These are phyloP conservation scores for Didymodactylos carnosus DNA, from an alignment of 2,888 invertebrate species.

Conservation along the genomic window DNA sequence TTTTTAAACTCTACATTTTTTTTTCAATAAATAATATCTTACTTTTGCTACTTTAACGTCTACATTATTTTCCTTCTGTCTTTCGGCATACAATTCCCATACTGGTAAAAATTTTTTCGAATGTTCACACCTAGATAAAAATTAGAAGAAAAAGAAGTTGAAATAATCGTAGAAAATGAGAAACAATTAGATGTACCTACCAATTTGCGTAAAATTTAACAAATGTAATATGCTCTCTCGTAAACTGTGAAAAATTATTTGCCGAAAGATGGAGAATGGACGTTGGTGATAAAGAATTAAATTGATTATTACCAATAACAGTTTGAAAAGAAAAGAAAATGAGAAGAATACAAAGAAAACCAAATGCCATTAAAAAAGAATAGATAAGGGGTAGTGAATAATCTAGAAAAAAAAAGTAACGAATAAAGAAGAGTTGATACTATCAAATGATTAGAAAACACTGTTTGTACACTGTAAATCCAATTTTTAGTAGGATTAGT, in stretches of 20 bases:
- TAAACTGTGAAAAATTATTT: neutral
- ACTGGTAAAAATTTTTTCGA: neutral
- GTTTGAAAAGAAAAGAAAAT: neutral
- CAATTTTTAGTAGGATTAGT: too few relatives aligned
- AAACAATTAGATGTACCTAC: neutral
- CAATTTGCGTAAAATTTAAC: neutral
- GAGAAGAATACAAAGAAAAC: neutral
- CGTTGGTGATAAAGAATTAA: neutral
- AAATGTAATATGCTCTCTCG: neutral
- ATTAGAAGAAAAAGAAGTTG: neutral
- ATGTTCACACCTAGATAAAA: neutral
- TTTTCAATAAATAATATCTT: neutral
- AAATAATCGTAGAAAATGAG: too few relatives aligned
- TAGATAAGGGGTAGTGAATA: too few relatives aligned
- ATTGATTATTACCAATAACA: neutral
- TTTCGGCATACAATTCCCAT: neutral
- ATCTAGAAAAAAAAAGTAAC: too few relatives aligned
- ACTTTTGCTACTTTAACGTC: neutral
- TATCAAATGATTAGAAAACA: too few relatives aligned
- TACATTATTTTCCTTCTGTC: neutral
- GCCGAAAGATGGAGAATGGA: neutral
- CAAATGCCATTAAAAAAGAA: too few relatives aligned
- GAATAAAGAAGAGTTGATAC: too few relatives aligned
- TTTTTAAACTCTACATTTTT: too few relatives aligned
- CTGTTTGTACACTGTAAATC: too few relatives aligned